Base-by-base conservation (phyloP, 2,888 invertebrate genomes). In the Cephus nigrinus region DNA sequence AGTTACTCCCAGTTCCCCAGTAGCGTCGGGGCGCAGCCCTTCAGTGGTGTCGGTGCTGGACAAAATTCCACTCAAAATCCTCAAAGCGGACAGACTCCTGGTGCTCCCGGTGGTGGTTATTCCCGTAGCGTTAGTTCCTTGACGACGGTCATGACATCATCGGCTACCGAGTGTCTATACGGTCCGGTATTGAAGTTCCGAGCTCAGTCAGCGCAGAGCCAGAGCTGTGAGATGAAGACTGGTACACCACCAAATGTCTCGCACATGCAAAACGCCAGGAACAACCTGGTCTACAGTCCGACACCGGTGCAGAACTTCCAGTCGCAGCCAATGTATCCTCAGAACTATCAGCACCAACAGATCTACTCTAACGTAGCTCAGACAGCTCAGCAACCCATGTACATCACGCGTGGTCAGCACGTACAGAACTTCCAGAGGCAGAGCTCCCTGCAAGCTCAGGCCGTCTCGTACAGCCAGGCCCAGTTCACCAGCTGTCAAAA, bases 171-270 rank as follows among this genome's bases (percentile, higher is more conserved):
- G 78, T 88, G 88, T 75, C 81, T 91, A n/a, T 91, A 91, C 80
- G 91, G 91, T 0, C 91, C 91, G n/a, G 91, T 91, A 23, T 79
- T 91, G 72, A 91, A 91, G 78, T 91, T 91, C 79, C 90, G 90
- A 11, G 88, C 89, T 1, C 89, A 86, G 74, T 86, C 82, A 30
- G 82, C 84, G 3, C 84, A 85, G 75, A 84, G 79, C 69, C 85
- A 84, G 75, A 81, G 78, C 76, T 79, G 75, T 12, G 88, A 88
- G 11, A 78, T 80, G 15, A 88, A 85, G 68, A 40, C 85, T 4
- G 79, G 79, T 1, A 83, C 84, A 11, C 81, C 82, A 5, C 78
- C 83, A 11, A 77, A 77, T 71, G 84, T 84, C 0, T 81, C 86
- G 30, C 83, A 84, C 75, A 76, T 86, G 36, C 88, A 88, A 74